Evolutionary conservation across 2,888 invertebrate genomes (phyloP), one percentile per base, ranked within the genome.

Genomic region (Ceriagrion tenellum): DNA sequence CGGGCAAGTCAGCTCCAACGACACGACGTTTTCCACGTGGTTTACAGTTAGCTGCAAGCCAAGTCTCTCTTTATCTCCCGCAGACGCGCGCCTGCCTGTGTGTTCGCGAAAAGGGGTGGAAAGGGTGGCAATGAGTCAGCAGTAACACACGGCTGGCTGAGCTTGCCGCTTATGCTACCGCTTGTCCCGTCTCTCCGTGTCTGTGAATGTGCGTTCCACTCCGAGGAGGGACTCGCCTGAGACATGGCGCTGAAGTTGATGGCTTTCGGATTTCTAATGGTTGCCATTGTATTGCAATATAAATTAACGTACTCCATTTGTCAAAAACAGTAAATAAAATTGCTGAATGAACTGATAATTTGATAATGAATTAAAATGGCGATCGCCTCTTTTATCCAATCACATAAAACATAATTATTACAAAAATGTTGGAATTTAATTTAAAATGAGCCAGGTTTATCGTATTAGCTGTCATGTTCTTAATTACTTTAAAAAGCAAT

Each of bases 111-210:
- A 69, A 69, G 69, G 69, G 26, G 69, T 69, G 26, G 69, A 8
- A n/a, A 69, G 26, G 69, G 69, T 69, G 69, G n/a, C 69, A 69
- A 69, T 69, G 69, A 69, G 69, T 69, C 26, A 69, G 69, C 69
- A 26, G 69, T 47, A 8, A 26, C 69, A 26, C 69, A 69, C 69
- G 26, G 10, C 26, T n/a, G 69, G 26, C 69, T 69, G 26, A 23
- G 69, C 26, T n/a, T 26, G 26, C 69, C 4, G 18, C 59, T 20
- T 59, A 20, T 59, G 16, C 59, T 59, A 13, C 20, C 20, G 4
- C 59, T 20, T 18, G 59, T 20, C 69, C n/a, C 23, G n/a, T n/a
- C 47, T 69, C 69, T 13, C n/a, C n/a, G n/a, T n/a, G n/a, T n/a
- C n/a, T n/a, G n/a, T n/a, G n/a, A n/a, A n/a, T n/a, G n/a, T n/a